A percentile compares a stretch with the other conserved stretches of the same genome.
Conservation (phyloP, 2,113 vertebrate genomes). For the Myrmecophaga tridactyla region DNA sequence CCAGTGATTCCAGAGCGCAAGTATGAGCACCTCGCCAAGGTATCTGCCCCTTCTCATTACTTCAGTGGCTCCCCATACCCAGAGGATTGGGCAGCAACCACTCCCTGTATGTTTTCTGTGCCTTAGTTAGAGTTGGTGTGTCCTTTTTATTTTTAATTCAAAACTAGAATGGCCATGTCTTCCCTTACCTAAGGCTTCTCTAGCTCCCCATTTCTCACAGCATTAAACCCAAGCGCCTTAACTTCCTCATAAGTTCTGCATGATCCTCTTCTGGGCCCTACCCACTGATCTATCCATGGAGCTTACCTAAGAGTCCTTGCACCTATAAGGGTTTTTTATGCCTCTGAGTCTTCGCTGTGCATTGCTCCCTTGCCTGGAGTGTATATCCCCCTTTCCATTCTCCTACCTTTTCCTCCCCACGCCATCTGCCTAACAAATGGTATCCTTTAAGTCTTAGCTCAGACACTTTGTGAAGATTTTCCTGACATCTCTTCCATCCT, state of each 20-base stretch:
- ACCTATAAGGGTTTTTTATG: not conserved
- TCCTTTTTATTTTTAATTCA: not conserved
- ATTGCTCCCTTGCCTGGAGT: not conserved
- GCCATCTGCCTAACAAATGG: not conserved
- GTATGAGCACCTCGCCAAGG: conserved; percentile 90
- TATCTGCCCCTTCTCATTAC: conserved; percentile 64
- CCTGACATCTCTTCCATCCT: not conserved
- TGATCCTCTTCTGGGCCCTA: not conserved
- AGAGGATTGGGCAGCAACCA: not conserved
- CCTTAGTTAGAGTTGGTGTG: not conserved
- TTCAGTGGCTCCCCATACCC: not conserved
- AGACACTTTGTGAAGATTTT: not conserved
- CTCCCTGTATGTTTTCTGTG: not conserved
- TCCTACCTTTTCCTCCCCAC: not conserved
- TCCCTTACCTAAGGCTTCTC: not conserved
- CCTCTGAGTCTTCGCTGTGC: not conserved
- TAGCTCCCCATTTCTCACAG: not conserved
- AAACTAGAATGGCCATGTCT: not conserved
- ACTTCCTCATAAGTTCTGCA: not conserved
- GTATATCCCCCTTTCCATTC: not conserved
- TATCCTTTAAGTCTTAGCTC: not conserved
- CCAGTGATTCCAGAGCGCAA: conserved; percentile 92
- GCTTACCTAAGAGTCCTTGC: not conserved
- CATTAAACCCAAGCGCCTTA: not conserved
- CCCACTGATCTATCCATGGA: not conserved